Evolutionary conservation across 37 sponge, comb jelly and placozoan genomes (phyloP), one percentile per base, ranked within the genome.

Genomic region (Chondrilla cf. caribensis): DNA sequence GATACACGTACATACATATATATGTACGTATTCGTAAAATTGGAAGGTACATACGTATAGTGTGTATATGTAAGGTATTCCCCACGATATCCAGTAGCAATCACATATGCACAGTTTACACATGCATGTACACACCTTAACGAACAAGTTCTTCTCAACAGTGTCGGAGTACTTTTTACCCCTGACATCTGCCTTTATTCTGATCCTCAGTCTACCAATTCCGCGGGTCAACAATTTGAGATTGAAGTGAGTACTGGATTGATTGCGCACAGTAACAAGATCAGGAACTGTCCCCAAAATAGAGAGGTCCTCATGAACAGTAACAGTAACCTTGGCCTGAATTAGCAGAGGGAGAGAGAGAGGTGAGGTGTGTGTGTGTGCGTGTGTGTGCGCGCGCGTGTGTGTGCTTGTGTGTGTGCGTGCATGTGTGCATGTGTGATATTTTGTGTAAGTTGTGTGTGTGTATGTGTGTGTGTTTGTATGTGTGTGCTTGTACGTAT

Each of bases 141-240:
- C 84, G 59, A 79, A 70, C 36, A 88, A 58, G 6, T 29, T 19
- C 37, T 88, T 88, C 60, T 60, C 67, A 37, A 88, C 88, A 29
- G 64, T 43, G 68, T 88, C 88, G 29, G 21, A 40, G 21, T 32
- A 32, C 39, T 82, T 47, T 24, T 54, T 42, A 4, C 47, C 62
- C 24, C 58, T 18, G 29, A 28, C 33, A 17, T 33, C 38, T 31
- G 84, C 84, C 5, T 60, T 38, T 3, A 88, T 47, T 8, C 66
- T 83, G 66, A 88, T 70, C 0, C 70, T 9, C 18, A 88, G 72
- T 29, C 38, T 59, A 21, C 88, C 88, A 72, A 88, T 83, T 18
- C 79, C 88, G 26, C 79, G 31, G 28, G 88, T 58, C 43, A 38
- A 60, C 22, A 88, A 44, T 51, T 37, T 78, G 55, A 88, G 24